These are phyloP conservation scores for Mionectes macconnelli DNA, from an alignment of 2,113 vertebrate species.

Conservation along the genomic window DNA sequence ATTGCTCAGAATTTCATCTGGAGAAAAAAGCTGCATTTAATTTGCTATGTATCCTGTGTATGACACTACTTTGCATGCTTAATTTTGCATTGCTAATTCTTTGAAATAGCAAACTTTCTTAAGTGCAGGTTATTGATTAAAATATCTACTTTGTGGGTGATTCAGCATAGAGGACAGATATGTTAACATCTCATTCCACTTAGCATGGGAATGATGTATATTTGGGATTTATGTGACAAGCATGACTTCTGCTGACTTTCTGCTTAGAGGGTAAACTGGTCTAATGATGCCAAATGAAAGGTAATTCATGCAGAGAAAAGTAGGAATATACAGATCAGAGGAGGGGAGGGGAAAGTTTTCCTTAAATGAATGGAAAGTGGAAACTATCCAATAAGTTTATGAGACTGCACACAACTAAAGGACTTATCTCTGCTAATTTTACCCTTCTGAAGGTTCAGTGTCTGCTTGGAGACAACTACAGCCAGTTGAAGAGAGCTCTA, in stretches of 20 bases:
- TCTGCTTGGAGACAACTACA: background rate
- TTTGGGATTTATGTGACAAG: background rate
- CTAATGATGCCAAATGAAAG: background rate
- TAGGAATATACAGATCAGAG: background rate
- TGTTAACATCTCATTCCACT: background rate
- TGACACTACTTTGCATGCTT: background rate
- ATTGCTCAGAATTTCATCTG: background rate
- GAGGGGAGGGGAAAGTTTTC: rapidly evolving
- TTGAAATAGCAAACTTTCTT: background rate
- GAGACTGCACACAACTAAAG: background rate
- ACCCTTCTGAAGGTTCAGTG: background rate
- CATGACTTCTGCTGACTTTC: background rate
- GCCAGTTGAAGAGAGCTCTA: background rate
- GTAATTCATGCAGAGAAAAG: background rate
- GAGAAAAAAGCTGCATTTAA: background rate
- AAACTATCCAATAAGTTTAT: background rate
- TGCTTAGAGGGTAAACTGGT: background rate
- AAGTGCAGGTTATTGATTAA: background rate
- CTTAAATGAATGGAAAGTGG: background rate
- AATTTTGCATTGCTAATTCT: background rate
- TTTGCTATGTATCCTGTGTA: background rate
- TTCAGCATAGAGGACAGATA: background rate
- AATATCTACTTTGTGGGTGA: background rate
- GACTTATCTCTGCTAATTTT: background rate
- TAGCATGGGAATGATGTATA: background rate